Base-by-base conservation (phyloP, 92 coral and sea anemone genomes). In the Galaxea fascicularis region DNA sequence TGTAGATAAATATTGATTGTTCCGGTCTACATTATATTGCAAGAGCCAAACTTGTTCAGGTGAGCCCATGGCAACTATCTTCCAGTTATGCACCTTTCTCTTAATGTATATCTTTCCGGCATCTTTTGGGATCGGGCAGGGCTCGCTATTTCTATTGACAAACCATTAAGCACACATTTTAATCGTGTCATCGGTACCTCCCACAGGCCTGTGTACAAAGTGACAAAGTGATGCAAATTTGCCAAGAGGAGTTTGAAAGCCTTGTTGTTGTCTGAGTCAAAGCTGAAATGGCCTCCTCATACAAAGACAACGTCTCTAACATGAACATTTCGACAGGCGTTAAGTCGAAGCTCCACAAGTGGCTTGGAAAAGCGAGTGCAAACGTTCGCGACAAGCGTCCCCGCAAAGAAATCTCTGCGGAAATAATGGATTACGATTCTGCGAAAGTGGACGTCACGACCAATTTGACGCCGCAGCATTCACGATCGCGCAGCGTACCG, bases 151-250 rank as follows among this genome's bases (percentile, higher is more conserved):
- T 56, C 56, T 54, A 71, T 82, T 82, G 86, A 82, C 86, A 82
- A 82, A 70, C 24, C 78, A 82, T 71, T 81, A 41, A 82, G 78
- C 68, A 71, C 68, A 71, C 69, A 82, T 56, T 71, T 82, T 71
- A 82, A 82, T 82, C 59, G 26, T 70, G 69, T 70, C 69, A 44
- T 70, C 56, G 45, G 70, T 71, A 45, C 78, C 86, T 70, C 86
- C 86, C 86, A 27, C 77, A 70, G 86, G 71, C 44, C 47, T 82
- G 78, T 82, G 77, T 70, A 82, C 86, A 68, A 35, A 49, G n/a
- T n/a, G n/a, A n/a, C n/a, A n/a, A n/a, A n/a, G 84, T 57, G 54
- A 80, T 68, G 68, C 77, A 70, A 82, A 82, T 71, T 53, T 58
- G 47, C 26, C 7, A 66, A 46, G 15, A 41, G 22, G 27, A 45